Percentiles rank a stretch among this genome's conserved stretches.
Conservation (phyloP, 2,113 vertebrate genomes). For the Daubentonia madagascariensis region DNA sequence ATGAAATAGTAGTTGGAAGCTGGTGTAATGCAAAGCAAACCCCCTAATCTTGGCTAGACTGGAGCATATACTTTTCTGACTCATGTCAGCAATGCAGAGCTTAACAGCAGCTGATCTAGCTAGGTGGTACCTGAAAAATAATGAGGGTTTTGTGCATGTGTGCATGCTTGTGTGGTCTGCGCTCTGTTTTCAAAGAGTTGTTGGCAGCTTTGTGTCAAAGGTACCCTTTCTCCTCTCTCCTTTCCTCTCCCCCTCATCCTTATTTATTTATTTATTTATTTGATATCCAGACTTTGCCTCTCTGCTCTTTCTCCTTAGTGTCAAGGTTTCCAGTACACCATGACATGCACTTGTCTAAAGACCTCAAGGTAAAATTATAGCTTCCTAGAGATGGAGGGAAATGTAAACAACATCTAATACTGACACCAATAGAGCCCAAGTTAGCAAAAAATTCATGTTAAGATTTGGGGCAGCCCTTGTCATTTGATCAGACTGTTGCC, state of each 20-base stretch:
- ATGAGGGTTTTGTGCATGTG: not conserved
- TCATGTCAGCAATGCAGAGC: not conserved
- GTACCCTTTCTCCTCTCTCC: not conserved
- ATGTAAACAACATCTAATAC: not conserved
- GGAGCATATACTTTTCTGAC: constrained; percentile 45
- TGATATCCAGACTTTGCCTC: not conserved
- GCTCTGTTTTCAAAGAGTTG: not conserved
- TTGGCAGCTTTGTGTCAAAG: not conserved
- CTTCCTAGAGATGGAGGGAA: not conserved
- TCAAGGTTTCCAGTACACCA: not conserved
- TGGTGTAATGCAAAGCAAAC: constrained; percentile 47
- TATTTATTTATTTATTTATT: not conserved
- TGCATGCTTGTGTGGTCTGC: not conserved
- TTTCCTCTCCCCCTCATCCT: not conserved
- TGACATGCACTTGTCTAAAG: not conserved
- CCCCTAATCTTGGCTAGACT: constrained; percentile 71
- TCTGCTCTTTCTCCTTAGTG: not conserved
- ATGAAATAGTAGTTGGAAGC: constrained; percentile 74
- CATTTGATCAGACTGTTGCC: not conserved
- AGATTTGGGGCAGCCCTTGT: not conserved
- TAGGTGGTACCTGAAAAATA: not conserved
- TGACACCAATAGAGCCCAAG: not conserved
- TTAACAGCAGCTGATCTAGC: not conserved
- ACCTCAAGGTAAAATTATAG: not conserved
- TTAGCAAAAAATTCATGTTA: not conserved